Percentiles rank a stretch among this genome's conserved stretches.
phyloP scores from a whole-genome alignment of 2,113 vertebrate genomes.

The Calidris pugnax region DNA sequence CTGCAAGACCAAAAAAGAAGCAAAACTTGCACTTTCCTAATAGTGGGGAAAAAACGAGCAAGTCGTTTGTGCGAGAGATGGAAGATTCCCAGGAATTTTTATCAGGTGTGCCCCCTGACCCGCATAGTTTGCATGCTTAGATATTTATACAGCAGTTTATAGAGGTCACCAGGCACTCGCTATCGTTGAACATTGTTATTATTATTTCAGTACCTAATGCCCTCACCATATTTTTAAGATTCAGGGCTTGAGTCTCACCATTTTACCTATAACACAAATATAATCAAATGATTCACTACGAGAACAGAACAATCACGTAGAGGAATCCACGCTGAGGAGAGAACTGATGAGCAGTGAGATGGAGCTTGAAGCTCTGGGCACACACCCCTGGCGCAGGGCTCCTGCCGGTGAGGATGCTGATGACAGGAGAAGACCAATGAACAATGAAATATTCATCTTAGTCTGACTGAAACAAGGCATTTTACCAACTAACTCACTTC shows the following conservation, averaged over 20 bases:
- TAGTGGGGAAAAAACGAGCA: rapidly evolving
- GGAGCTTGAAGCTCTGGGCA: background rate
- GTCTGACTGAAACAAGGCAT: background rate
- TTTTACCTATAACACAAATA: background rate
- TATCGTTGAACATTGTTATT: no score
- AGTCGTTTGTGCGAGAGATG: background rate
- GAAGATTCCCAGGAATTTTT: background rate
- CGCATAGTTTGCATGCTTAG: no score
- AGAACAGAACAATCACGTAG: background rate
- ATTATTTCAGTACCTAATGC: no score
- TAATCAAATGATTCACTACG: background rate
- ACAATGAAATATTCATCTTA: background rate
- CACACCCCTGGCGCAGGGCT: background rate
- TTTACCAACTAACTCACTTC: background rate
- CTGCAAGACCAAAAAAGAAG: background rate
- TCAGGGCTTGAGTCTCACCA: background rate
- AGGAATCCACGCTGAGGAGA: no score
- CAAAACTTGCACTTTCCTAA: background rate
- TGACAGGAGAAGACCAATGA: background rate
- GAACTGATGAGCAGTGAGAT: no score
- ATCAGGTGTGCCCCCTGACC: background rate
- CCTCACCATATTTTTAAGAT: background rate
- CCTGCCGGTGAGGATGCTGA: background rate
- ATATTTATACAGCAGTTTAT: no score
- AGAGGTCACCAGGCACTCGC: no score